phyloP scores from a whole-genome alignment of 2,797 vertebrate genomes.

The Centroberyx gerrardi region DNA sequence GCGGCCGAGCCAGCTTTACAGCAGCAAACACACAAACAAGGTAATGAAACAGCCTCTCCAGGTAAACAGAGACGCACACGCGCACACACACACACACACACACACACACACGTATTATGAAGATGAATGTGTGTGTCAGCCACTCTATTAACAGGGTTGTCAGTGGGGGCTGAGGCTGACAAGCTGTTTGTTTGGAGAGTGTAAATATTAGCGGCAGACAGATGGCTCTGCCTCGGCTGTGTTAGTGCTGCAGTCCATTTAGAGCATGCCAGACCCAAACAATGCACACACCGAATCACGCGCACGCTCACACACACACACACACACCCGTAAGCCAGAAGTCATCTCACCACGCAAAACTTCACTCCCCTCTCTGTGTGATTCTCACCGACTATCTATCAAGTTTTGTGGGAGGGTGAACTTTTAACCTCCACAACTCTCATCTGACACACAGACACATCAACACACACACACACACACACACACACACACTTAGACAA shows the following conservation, averaged over 20 bases:
- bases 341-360: not conserved
- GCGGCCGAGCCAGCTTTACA: too few relatives aligned
- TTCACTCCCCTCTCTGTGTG: not conserved
- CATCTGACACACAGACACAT: not conserved
- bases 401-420: not conserved
- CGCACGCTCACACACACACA: slow-evolving; percentile 2
- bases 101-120: slow-evolving; percentile 45
- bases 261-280: slow-evolving; percentile 29
- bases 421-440: slow-evolving; percentile 1
- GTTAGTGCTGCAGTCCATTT: slow-evolving; percentile 57
- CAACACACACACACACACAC: slow-evolving; percentile 1
- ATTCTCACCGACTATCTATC: slow-evolving; percentile 5
- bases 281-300: not conserved
- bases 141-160: slow-evolving; percentile 37
- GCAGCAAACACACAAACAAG: not conserved
- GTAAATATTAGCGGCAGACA: slow-evolving; percentile 73
- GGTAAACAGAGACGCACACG: slow-evolving; percentile 17
- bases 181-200: slow-evolving; percentile 68
- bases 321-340: not conserved
- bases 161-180: slow-evolving; percentile 34
- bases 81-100: slow-evolving; percentile 38
- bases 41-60: slow-evolving; percentile 5
- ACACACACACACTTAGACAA: not conserved
- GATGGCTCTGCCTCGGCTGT: slow-evolving; percentile 43
- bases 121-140: slow-evolving; percentile 65